phyloP scores from a whole-genome alignment of 2,888 invertebrate genomes.

The Agrochola macilenta region DNA sequence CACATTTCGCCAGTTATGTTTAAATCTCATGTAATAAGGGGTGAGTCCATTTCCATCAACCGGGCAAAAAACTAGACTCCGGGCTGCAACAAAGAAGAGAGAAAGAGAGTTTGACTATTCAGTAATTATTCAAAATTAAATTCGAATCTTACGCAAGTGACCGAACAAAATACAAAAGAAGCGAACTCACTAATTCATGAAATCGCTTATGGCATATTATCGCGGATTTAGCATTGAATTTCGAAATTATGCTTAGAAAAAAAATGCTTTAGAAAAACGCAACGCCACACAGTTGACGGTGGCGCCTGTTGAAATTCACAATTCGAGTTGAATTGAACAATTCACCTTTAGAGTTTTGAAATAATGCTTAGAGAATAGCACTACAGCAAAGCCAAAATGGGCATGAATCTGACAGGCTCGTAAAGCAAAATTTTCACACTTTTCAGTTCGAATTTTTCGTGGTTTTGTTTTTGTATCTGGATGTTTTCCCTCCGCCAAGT shows the following conservation, averaged over 20 bases:
- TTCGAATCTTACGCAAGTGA: not conserved
- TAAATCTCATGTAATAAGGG: too few species aligned
- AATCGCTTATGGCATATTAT: not conserved
- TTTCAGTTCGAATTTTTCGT: not conserved
- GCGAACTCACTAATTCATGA: not conserved
- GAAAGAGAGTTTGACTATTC: not conserved
- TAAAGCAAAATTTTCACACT: constrained; percentile 12
- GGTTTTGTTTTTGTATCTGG: not conserved
- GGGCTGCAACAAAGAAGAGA: too few species aligned
- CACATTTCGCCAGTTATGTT: too few species aligned
- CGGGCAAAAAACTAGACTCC: too few species aligned
- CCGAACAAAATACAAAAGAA: not conserved
- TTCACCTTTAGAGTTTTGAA: not conserved
- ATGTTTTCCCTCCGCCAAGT: not conserved
- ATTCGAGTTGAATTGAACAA: not conserved
- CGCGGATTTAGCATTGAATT: not conserved
- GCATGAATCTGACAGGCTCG: not conserved
- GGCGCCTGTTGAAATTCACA: too few species aligned
- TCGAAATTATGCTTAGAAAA: not conserved
- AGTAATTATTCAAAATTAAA: not conserved
- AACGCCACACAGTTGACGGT: too few species aligned
- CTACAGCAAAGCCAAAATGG: not conserved
- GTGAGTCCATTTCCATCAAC: too few species aligned
- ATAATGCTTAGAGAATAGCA: not conserved
- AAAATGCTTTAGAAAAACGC: not conserved